These are phyloP conservation scores for Philonicus albiceps DNA, from an alignment of 2,888 invertebrate species.

Conservation along the genomic window DNA sequence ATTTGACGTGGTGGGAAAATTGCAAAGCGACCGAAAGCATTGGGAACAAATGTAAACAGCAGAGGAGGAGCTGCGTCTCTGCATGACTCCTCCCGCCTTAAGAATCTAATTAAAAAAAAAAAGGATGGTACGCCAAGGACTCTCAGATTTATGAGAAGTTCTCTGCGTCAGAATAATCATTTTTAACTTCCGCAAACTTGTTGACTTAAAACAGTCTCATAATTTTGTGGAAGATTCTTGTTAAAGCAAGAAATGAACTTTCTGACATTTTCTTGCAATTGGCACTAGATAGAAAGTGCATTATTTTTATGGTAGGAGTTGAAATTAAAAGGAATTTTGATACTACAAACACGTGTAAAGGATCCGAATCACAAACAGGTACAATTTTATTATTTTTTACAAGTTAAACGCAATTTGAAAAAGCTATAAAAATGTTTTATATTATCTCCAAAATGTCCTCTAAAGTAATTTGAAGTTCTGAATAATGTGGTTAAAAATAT, in stretches of 20 bases:
- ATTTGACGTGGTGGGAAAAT: background rate
- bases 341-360: no score
- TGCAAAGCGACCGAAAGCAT: background rate
- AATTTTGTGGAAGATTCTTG: background rate
- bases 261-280: background rate
- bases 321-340: background rate
- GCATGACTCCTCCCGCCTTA: background rate
- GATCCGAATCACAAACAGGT: no score
- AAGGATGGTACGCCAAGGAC: background rate
- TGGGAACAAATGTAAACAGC: background rate
- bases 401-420: no score
- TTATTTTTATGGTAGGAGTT: background rate
- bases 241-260: background rate
- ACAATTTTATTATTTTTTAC: no score
- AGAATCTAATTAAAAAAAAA: background rate
- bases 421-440: no score
- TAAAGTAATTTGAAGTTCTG: no score
- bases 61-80: background rate
- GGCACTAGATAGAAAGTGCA: background rate
- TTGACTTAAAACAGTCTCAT: background rate
- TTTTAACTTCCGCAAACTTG: background rate
- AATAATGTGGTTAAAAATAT: no score
- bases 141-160: background rate
- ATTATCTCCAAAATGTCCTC: no score
- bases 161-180: background rate